Conservation (phyloP, 2,113 vertebrate species). For the Oreochromis aureus region DNA sequence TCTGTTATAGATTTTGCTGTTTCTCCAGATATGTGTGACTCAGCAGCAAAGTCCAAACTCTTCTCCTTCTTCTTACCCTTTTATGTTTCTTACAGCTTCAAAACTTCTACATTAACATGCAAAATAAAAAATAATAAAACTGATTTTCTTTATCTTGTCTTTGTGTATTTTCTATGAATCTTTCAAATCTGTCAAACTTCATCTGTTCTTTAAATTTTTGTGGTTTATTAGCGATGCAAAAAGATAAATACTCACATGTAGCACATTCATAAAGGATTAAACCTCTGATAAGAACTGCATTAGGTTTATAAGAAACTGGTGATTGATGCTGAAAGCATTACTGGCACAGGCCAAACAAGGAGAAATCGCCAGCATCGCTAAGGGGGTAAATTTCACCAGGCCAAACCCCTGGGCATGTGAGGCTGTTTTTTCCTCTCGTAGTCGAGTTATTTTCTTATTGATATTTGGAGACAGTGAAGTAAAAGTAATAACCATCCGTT, state of each 20-base stretch:
- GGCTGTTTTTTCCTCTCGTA: neutral
- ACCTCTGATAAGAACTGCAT: neutral
- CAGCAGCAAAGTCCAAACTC: neutral
- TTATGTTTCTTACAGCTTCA: neutral
- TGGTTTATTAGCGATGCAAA: neutral
- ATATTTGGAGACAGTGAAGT: neutral
- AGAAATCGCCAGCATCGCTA: neutral
- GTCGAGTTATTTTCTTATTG: neutral
- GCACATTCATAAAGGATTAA: neutral
- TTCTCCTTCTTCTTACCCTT: neutral
- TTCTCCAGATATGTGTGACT: neutral
- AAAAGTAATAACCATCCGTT: neutral
- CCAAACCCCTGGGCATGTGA: neutral
- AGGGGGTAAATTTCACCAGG: neutral
- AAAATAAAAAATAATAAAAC: neutral
- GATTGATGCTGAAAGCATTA: neutral
- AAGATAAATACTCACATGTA: neutral
- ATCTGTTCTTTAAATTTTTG: neutral
- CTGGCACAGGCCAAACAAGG: neutral
- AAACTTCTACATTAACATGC: neutral
- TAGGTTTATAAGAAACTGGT: neutral
- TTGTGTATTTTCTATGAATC: neutral
- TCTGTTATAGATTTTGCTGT: neutral
- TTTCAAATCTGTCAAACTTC: neutral
- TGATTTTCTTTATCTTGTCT: neutral